A percentile compares a stretch with the other conserved stretches of the same genome.
Evolutionary conservation across 2,113 vertebrate genomes (phyloP).

Genomic region (Craseonycteris thonglongyai): DNA sequence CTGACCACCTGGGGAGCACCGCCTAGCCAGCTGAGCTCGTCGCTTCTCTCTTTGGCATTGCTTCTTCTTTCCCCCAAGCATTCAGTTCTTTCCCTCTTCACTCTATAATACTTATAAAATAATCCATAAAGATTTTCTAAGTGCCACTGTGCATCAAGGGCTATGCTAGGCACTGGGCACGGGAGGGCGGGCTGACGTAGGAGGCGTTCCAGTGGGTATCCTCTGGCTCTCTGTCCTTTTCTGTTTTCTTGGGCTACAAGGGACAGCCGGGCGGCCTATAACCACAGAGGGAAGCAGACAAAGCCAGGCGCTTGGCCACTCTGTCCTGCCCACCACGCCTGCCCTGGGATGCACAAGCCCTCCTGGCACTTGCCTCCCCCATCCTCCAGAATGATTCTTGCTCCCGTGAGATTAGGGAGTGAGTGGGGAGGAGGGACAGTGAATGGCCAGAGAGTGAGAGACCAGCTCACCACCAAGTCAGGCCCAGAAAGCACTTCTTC

Average conservation of each 20-base stretch:
- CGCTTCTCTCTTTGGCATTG: not conserved
- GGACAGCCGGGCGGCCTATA: not conserved
- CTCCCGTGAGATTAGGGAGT: not conserved
- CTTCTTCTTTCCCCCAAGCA: not conserved
- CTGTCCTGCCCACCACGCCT: not conserved
- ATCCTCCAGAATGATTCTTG: not conserved
- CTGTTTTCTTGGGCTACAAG: not conserved
- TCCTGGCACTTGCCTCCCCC: not conserved
- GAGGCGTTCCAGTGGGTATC: too few species aligned
- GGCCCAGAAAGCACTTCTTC: conserved; percentile 70
- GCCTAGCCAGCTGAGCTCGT: not conserved
- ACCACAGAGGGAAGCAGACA: not conserved
- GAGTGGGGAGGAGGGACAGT: not conserved
- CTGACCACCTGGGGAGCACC: not conserved
- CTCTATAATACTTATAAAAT: not conserved
- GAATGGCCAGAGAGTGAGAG: not conserved
- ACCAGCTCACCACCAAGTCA: conserved; percentile 73
- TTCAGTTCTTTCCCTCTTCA: not conserved
- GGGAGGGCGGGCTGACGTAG: not conserved
- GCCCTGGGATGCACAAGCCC: not conserved
- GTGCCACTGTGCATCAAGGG: not conserved
- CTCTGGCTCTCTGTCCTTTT: not conserved
- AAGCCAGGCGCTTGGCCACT: not conserved
- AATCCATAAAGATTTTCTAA: not conserved
- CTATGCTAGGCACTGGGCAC: not conserved